A percentile compares a stretch with the other conserved stretches of the same genome.
phyloP scores from a whole-genome alignment of 2,888 invertebrate species.

The Lacanobia oleracea region DNA sequence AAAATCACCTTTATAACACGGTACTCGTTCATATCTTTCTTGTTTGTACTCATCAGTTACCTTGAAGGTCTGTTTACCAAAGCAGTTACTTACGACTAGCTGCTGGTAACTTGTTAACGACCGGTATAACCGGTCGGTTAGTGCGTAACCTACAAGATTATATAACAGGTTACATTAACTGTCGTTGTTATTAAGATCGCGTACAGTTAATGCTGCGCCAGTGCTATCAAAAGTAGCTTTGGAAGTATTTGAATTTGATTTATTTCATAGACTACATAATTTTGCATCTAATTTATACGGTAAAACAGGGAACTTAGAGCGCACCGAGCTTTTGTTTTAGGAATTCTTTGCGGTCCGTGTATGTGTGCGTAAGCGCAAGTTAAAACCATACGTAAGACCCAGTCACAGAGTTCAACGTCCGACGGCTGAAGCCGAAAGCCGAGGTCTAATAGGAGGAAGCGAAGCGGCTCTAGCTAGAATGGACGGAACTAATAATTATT shows the following conservation, averaged over 20 bases:
- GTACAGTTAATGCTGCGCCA: conserved; percentile 8
- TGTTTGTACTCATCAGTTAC: background rate
- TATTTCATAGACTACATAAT: background rate
- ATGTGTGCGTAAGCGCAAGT: no score
- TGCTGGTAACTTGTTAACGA: conserved; percentile 14
- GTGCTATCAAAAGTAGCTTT: background rate
- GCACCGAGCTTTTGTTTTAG: no score
- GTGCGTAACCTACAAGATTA: conserved; percentile 39
- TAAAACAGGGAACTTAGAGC: background rate
- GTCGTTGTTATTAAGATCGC: background rate
- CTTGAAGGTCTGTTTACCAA: conserved; percentile 25
- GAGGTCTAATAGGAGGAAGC: no score
- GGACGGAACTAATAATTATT: no score
- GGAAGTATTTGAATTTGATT: background rate
- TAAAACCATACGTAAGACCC: no score
- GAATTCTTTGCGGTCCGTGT: no score
- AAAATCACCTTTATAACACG: no score
- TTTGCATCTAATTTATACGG: background rate
- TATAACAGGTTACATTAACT: conserved; percentile 38
- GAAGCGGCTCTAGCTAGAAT: no score
- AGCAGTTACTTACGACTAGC: background rate
- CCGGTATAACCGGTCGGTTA: conserved; percentile 33
- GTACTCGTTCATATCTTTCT: no score
- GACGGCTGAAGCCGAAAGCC: no score
- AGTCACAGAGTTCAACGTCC: no score